Conservation (phyloP, 2,113 vertebrate species). For the Sylvietta virens region DNA sequence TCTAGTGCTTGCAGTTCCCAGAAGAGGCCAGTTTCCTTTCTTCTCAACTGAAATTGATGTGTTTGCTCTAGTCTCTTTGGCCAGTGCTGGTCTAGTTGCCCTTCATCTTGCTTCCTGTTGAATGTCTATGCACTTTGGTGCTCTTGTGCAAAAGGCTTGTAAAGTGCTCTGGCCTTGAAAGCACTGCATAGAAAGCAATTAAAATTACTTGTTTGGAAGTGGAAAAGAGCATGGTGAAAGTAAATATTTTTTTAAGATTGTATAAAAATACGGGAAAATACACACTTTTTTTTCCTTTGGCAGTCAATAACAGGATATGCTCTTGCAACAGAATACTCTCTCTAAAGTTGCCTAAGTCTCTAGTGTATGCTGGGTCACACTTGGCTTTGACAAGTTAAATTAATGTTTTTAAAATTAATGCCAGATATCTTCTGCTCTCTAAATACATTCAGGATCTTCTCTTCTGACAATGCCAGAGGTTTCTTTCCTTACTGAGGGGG, state of each 20-base stretch:
- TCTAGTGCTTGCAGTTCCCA: not conserved
- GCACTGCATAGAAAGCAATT: not conserved
- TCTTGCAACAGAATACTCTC: not conserved
- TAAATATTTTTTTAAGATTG: not conserved
- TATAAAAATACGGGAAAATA: not conserved
- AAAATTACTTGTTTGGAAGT: not conserved
- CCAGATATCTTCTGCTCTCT: not conserved
- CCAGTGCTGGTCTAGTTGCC: not conserved
- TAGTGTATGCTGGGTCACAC: not conserved
- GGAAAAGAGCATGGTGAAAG: not conserved
- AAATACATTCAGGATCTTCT: not conserved
- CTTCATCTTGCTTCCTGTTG: not conserved
- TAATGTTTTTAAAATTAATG: not conserved
- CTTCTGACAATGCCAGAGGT: not conserved
- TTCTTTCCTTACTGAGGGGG: not conserved
- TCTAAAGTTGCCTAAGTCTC: not conserved
- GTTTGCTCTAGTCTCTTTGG: not conserved
- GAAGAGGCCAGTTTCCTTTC: not conserved
- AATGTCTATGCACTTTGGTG: not conserved
- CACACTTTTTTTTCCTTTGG: not conserved
- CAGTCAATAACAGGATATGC: not conserved
- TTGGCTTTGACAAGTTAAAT: not conserved
- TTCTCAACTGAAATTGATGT: not conserved
- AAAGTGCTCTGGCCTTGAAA: not conserved
- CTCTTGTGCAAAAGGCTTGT: not conserved